Conservation (phyloP, 1,140 invertebrate genomes). For the Rhynchophorus ferrugineus region DNA sequence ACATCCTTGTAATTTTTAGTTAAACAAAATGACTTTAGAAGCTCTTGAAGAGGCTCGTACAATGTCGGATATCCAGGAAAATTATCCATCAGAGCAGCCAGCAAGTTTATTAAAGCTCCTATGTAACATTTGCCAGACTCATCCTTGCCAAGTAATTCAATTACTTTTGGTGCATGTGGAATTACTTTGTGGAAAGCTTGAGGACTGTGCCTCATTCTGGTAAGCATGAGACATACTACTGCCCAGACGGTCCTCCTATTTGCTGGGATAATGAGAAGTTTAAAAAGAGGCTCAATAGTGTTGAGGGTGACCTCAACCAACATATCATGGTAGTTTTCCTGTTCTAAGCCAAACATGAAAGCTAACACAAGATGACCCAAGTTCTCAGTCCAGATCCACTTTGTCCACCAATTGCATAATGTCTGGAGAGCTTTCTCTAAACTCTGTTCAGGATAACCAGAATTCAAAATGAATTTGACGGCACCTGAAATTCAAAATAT, state of each 20-base stretch:
- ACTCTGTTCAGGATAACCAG: constrained; percentile 39
- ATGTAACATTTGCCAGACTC: constrained; percentile 40
- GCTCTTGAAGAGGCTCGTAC: constrained; percentile 36
- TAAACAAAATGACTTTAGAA: constrained; percentile 22
- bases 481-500: constrained; percentile 11
- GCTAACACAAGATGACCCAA: constrained; percentile 47
- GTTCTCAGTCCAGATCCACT: constrained; percentile 45
- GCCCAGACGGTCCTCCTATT: constrained; percentile 42
- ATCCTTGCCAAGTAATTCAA: constrained; percentile 39
- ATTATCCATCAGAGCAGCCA: constrained; percentile 42
- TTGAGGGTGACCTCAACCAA: constrained; percentile 45
- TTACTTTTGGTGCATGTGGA: constrained; percentile 35
- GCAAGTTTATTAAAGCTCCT: constrained; percentile 45
- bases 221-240: constrained; percentile 49
- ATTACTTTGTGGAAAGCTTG: constrained; percentile 42
- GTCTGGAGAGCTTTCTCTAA: constrained; percentile 42
- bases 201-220: constrained; percentile 42
- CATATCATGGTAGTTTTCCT: constrained; percentile 44
- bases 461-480: constrained; percentile 37
- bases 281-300: constrained; percentile 43
- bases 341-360: constrained; percentile 45
- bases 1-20: constrained; percentile 21
- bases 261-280: constrained; percentile 41
- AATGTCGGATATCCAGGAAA: constrained; percentile 42
- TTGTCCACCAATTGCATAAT: constrained; percentile 46